Conservation (phyloP, 2,797 vertebrate species). For the Onychomys torridus region DNA sequence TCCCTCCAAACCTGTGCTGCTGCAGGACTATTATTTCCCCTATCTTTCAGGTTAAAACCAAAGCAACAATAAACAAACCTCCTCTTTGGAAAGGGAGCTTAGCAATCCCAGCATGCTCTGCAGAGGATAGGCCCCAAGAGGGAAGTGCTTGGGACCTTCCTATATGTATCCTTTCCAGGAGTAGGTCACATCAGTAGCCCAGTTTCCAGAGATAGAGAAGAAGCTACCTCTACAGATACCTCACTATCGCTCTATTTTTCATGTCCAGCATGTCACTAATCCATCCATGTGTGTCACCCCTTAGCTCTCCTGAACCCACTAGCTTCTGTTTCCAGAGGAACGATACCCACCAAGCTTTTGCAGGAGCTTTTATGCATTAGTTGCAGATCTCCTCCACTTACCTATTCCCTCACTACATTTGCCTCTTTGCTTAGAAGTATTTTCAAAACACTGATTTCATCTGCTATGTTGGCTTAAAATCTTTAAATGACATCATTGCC, state of each 20-base stretch:
- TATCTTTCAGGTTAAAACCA: neutral
- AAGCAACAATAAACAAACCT: neutral
- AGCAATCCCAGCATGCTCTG: neutral
- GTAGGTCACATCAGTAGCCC: neutral
- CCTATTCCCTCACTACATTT: accelerated
- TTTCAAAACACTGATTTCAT: constrained; percentile 11
- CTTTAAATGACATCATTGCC: neutral
- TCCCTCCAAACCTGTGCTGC: neutral
- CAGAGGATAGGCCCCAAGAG: neutral
- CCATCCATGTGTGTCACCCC: neutral
- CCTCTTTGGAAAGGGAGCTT: neutral
- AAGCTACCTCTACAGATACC: neutral
- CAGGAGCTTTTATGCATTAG: neutral
- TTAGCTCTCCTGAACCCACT: neutral
- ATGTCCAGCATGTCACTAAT: neutral
- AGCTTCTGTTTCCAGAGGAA: neutral
- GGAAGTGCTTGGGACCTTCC: neutral
- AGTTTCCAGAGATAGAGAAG: neutral
- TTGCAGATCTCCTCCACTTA: neutral
- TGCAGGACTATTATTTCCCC: neutral
- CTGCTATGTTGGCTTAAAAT: neutral
- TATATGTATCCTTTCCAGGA: neutral
- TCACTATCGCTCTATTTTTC: neutral
- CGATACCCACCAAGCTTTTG: neutral
- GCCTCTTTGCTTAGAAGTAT: neutral